Conservation (phyloP, 64 coral and sea anemone genomes). For the Acropora tenuis region DNA sequence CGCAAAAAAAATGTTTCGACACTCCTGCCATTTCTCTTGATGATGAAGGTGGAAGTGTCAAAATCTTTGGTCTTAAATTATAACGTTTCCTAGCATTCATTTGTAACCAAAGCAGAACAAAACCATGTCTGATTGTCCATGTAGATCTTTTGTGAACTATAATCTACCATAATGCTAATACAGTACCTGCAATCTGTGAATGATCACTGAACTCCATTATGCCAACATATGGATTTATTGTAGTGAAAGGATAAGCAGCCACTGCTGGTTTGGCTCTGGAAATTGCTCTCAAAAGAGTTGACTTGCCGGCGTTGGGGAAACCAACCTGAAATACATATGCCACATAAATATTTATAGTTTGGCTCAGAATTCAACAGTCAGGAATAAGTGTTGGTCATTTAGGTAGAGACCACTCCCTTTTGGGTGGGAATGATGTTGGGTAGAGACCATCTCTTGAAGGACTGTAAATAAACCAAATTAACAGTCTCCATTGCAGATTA, state of each 20-base stretch:
- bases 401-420: background rate
- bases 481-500: background rate
- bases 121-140: no score
- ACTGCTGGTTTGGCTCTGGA: conserved; percentile 91
- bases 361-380: no score
- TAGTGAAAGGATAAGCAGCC: conserved; percentile 96
- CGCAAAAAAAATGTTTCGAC: no score
- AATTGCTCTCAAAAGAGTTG: conserved; percentile 89
- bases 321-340: conserved; percentile 68
- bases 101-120: no score
- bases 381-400: no score
- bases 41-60: no score
- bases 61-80: no score
- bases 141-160: no score
- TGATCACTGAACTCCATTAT: conserved; percentile 94
- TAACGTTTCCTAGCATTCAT: no score
- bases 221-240: conserved; percentile 93
- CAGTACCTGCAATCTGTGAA: conserved; percentile 86
- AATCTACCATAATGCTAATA: no score
- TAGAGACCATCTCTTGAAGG: background rate
- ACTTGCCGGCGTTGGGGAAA: conserved; percentile 99
- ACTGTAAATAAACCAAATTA: background rate
- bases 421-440: background rate
- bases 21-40: no score
- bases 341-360: background rate